Evolutionary conservation across 1,140 invertebrate genomes (phyloP).

Genomic region (Pomacea maculata): DNA sequence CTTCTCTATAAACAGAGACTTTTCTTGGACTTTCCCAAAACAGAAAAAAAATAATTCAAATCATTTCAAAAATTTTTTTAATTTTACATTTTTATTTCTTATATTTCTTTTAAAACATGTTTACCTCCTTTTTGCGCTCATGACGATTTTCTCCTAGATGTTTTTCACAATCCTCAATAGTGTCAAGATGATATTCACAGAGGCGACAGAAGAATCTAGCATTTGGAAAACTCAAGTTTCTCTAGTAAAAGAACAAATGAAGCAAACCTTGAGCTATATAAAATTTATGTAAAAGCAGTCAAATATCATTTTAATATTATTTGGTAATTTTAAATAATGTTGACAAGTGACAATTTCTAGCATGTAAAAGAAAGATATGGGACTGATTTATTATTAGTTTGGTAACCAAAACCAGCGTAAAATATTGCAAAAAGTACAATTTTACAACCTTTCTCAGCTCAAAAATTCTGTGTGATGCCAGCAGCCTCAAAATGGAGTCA

Average conservation of each 20-base stretch:
- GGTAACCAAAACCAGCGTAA: not conserved
- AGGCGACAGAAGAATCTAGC: constrained; percentile 64
- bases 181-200: constrained; percentile 65
- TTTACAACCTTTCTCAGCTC: no score
- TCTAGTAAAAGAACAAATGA: constrained; percentile 44
- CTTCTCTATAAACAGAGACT: not conserved
- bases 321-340: not conserved
- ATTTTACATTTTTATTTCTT: not conserved
- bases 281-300: not conserved
- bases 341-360: not conserved
- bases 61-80: no score
- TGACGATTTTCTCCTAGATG: constrained; percentile 60
- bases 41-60: no score
- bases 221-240: constrained; percentile 53
- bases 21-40: not conserved
- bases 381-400: not conserved
- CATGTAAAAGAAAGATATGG: not conserved
- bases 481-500: not conserved
- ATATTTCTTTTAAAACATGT: not conserved
- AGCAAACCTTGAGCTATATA: not conserved
- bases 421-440: not conserved
- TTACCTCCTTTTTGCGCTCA: constrained; percentile 55
- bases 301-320: constrained; percentile 1
- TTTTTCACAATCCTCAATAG: constrained; percentile 46
- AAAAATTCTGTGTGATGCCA: no score